Conservation (phyloP, 64 coral and sea anemone genomes). For the Montipora sp. region DNA sequence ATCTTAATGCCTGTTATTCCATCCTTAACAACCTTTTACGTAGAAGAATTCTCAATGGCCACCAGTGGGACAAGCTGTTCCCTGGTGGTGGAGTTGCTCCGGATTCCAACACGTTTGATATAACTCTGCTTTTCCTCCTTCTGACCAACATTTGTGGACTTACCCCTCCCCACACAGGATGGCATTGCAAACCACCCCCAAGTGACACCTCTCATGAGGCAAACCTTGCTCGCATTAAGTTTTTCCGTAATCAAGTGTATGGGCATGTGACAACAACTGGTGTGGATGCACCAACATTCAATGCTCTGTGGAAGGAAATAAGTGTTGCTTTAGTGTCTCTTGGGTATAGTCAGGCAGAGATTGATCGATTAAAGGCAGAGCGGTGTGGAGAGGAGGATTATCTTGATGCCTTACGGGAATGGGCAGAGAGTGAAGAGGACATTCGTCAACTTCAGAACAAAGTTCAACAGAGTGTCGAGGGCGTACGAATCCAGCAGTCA, state of each 20-base stretch:
- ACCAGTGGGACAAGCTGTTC: constrained; percentile 27
- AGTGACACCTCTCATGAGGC: constrained; percentile 1
- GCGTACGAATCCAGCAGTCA: too few species aligned
- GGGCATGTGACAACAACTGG: background rate
- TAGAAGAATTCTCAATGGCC: background rate
- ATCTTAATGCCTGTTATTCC: background rate
- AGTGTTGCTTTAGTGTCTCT: background rate
- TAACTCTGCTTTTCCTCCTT: background rate
- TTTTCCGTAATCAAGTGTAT: constrained; percentile 9
- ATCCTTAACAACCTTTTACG: background rate
- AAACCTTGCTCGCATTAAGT: constrained; percentile 27
- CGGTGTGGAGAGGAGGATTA: too few species aligned
- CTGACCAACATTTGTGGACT: background rate
- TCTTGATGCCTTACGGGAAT: too few species aligned
- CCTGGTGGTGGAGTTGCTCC: background rate
- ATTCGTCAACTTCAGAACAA: too few species aligned
- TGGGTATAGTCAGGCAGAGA: too few species aligned
- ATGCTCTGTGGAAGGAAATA: constrained; percentile 1
- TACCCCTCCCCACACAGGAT: background rate
- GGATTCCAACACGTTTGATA: background rate
- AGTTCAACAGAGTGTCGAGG: too few species aligned
- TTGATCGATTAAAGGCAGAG: too few species aligned
- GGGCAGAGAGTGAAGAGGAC: too few species aligned
- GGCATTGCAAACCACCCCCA: background rate
- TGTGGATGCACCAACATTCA: background rate